These are phyloP conservation scores for Melipona quadrifasciata DNA, from an alignment of 1,140 invertebrate genomes.

Conservation along the genomic window DNA sequence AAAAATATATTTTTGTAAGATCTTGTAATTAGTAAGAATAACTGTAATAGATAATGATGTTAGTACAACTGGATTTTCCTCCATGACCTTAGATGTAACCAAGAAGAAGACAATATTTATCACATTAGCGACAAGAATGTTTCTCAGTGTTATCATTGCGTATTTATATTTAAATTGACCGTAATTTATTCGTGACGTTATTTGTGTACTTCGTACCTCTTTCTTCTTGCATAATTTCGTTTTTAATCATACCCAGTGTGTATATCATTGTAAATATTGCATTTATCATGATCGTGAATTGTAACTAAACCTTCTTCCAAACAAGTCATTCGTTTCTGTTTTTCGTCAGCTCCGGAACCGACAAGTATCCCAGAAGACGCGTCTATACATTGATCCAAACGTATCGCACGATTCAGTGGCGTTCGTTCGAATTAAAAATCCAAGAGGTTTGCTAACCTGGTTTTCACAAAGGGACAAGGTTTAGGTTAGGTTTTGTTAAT, in stretches of 20 bases:
- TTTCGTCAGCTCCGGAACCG: not conserved
- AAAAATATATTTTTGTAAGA: not conserved
- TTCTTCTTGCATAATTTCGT: not conserved
- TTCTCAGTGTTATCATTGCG: constrained; percentile 1
- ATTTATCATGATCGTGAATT: not conserved
- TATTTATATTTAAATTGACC: constrained; percentile 30
- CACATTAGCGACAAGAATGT: constrained; percentile 10
- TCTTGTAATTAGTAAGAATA: not conserved
- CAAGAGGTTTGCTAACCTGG: not conserved
- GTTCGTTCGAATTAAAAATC: not conserved
- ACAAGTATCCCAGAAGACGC: constrained; percentile 6
- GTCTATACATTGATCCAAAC: not conserved
- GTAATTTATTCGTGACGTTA: constrained; percentile 5
- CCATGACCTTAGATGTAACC: constrained; percentile 25
- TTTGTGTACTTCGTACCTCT: not conserved
- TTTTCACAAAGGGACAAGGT: not conserved
- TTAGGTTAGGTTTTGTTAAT: not conserved
- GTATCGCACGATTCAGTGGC: not conserved
- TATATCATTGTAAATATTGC: too few relatives aligned
- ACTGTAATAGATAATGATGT: not conserved
- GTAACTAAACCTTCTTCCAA: not conserved
- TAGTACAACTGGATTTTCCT: not conserved
- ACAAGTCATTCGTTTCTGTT: not conserved
- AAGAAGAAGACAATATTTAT: constrained; percentile 51
- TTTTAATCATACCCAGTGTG: too few relatives aligned